Percentiles rank a stretch among this genome's conserved stretches.
These are phyloP conservation scores for Dendrocincla tyrannina DNA, from an alignment of 2,797 vertebrate species.

Conservation along the genomic window DNA sequence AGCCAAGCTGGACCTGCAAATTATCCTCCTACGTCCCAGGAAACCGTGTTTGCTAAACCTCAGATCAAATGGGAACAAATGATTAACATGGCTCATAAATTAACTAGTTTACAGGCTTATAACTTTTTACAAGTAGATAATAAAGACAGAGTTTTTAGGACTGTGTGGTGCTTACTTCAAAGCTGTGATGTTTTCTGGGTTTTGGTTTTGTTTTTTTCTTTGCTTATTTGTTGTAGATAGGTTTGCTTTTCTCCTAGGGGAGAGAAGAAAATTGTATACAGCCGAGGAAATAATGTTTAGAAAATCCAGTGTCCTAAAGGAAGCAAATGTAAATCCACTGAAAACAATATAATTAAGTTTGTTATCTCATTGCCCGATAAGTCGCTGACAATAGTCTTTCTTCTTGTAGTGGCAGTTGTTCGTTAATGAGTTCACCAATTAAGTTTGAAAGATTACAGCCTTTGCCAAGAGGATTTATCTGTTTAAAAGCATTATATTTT, in stretches of 20 bases:
- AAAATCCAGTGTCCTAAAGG: conserved; percentile 58
- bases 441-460: conserved; percentile 73
- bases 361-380: conserved; percentile 74
- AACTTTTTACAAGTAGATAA: conserved; percentile 77
- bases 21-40: conserved; percentile 69
- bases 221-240: neutral
- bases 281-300: conserved; percentile 42
- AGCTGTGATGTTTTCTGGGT: neutral
- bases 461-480: conserved; percentile 74
- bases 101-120: conserved; percentile 74
- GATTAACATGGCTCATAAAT: conserved; percentile 76
- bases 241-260: neutral
- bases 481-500: conserved; percentile 73
- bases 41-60: conserved; percentile 71
- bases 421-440: conserved; percentile 78
- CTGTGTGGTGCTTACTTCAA: neutral
- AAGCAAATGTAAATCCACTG: conserved; percentile 68
- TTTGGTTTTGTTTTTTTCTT: neutral
- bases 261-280: neutral
- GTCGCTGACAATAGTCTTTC: conserved; percentile 70
- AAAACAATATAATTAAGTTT: conserved; percentile 75
- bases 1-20: conserved; percentile 72
- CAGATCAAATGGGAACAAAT: conserved; percentile 74
- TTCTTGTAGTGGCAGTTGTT: conserved; percentile 71
- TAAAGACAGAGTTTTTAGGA: conserved; percentile 62